Evolutionary conservation across 1,140 invertebrate genomes (phyloP), one percentile per base, ranked within the genome.

Genomic region (Tyrophagus putrescentiae): DNA sequence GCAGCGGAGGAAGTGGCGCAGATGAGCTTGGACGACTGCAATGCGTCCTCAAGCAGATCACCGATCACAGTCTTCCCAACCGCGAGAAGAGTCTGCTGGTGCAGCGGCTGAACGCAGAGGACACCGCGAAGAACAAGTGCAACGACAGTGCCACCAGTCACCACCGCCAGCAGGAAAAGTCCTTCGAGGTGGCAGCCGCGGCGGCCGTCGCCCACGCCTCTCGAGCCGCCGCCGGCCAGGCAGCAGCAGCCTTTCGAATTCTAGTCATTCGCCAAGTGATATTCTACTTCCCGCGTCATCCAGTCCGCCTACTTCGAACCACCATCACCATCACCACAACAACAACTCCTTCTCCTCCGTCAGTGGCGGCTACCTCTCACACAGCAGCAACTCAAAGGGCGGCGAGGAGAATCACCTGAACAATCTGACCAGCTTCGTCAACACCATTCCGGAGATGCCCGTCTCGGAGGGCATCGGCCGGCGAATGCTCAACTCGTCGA

Each of bases 31-130:
- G 61, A 62, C 36, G 33, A 45, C 32, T 62, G 13, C 16, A 36
- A 13, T 62, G 36, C 45, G 41, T 62, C 9, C 21, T 62, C 28
- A 57, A 62, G 21, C 57, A 62, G 60, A 21, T 62, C 18, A 62
- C 48, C 18, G 56, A 62, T 60, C 61, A 62, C 41, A 45, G 39
- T 16, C n/a, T 45, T 4, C 61, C 61, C 1, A 48, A 62, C n/a
- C 27, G 56, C 13, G 39, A 62, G 32, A 62, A 62, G 34, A 58
- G 61, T 52, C 61, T 57, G 41, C 32, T 62, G 21, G 61, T 62
- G 27, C 61, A 41, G 21, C 54, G 61, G 16, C 33, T 62, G n/a
- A 62, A 58, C 7, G 41, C 16, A 11, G 60, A 61, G 31, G 34
- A 60, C 7, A 32, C 53, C 13, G n/a, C n/a, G 9, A 60, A 27